Base-by-base conservation (phyloP, 92 coral and sea anemone species). In the Porites evermanni region DNA sequence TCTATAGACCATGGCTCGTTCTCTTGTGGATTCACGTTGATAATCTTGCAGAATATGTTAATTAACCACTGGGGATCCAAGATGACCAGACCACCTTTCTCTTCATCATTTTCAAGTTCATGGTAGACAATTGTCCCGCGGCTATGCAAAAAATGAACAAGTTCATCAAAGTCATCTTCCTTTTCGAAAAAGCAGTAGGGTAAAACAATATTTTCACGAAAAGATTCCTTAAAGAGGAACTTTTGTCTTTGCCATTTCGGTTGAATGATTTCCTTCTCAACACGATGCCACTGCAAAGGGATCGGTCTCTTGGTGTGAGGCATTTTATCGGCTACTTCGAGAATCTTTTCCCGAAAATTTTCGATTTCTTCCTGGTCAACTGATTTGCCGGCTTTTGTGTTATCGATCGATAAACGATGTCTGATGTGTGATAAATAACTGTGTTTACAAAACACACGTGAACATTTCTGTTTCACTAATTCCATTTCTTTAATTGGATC, bases 241-340 rank as follows among this genome's bases (percentile, higher is more conserved):
- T 29, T 77, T 18, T 0, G 1, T 29, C 53, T 56, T 13, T 61
- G 3, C 7, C 23, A 38, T 38, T 38, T 38, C 47, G 47, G 47
- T 38, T 38, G 4, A 16, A 1, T 12, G 2, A 77, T 17, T 16
- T 29, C 24, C 8, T 61, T 44, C 65, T 77, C 80, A 3, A 77
- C 69, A 5, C 47, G 23, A n/a, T 23, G 67, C 80, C 80, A 77
- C 18, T 29, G 65, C 12, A 77, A 61, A 1, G 80, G 80, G 26
- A 77, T 10, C 19, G 1, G 10, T 6, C 14, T 12, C 16, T 77
- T 60, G 6, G 69, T 77, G 21, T 77, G 80, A 13, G 67, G 68
- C 68, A 77, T 13, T 16, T 60, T 13, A 1, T 77, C 24, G 18
- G 69, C 80, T 12, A 32, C 1, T 0, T 77, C 47, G 21, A 77